phyloP scores from a whole-genome alignment of 2,888 invertebrate species.

The Tachystola acroxantha region DNA sequence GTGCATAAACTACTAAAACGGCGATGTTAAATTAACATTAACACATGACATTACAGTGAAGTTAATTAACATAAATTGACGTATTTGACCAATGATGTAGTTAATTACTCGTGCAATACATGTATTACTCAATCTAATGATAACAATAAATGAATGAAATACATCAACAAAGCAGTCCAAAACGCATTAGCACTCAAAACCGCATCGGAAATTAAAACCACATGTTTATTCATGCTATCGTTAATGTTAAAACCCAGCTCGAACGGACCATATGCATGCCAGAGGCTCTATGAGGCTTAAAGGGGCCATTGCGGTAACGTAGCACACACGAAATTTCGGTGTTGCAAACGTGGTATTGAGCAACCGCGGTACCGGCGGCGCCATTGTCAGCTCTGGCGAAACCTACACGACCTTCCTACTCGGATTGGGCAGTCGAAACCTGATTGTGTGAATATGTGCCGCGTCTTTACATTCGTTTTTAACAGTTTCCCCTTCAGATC shows the following conservation, averaged over 20 bases:
- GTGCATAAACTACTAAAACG: constrained; percentile 12
- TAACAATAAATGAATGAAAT: constrained; percentile 26
- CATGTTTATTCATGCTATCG: constrained; percentile 15
- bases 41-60: no score
- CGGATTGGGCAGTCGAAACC: constrained; percentile 67
- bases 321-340: constrained; percentile 72
- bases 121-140: constrained; percentile 10
- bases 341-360: constrained; percentile 68
- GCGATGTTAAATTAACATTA: no score
- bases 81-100: not conserved
- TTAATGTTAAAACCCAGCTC: constrained; percentile 1
- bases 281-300: constrained; percentile 9
- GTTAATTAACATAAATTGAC: no score
- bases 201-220: constrained; percentile 14
- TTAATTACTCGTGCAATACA: not conserved
- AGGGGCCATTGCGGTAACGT: constrained; percentile 53
- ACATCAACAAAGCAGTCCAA: constrained; percentile 5
- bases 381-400: constrained; percentile 74
- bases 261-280: constrained; percentile 2
- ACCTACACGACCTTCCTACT: constrained; percentile 67
- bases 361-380: constrained; percentile 54
- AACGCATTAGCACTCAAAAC: constrained; percentile 14
- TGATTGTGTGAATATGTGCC: constrained; percentile 39
- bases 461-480: constrained; percentile 15
- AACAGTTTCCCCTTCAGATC: constrained; percentile 15